These are phyloP conservation scores for Oriolus oriolus DNA, from an alignment of 2,113 vertebrate genomes.

Conservation along the genomic window DNA sequence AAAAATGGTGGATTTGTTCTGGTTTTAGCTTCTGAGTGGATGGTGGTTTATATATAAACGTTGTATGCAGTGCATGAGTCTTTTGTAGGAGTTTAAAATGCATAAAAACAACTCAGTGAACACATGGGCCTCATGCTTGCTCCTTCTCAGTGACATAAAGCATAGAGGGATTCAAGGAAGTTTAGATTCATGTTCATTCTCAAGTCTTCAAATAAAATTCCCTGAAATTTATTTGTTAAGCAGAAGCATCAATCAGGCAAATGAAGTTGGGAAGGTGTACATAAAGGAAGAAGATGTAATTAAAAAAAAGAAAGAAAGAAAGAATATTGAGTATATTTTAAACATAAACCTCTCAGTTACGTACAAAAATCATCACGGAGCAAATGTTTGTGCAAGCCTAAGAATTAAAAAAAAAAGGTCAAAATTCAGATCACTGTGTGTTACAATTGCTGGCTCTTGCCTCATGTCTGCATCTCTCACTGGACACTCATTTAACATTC, in stretches of 20 bases:
- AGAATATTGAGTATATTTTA: rapidly evolving
- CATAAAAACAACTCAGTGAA: not conserved
- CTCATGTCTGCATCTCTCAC: not conserved
- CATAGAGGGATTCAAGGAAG: not conserved
- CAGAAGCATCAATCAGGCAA: not conserved
- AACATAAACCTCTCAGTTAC: not conserved
- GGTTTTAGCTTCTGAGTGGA: not conserved
- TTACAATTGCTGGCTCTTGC: not conserved
- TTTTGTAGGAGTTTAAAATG: not conserved
- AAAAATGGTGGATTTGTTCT: not conserved
- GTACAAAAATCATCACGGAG: no score
- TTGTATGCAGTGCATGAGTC: not conserved
- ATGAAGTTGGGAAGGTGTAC: not conserved
- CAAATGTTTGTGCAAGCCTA: not conserved
- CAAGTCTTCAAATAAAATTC: not conserved
- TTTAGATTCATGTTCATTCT: not conserved
- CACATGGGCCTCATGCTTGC: not conserved
- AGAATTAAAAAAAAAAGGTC: not conserved
- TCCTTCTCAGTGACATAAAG: not conserved
- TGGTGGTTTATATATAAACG: not conserved
- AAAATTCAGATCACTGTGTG: not conserved
- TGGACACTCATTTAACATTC: not conserved
- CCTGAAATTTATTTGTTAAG: not conserved
- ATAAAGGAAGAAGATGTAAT: not conserved
- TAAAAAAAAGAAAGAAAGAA: not conserved